Percentiles rank a stretch among this genome's conserved stretches.
These are phyloP conservation scores for Tragelaphus imberbis DNA, from an alignment of 2,113 vertebrate genomes.

Conservation along the genomic window DNA sequence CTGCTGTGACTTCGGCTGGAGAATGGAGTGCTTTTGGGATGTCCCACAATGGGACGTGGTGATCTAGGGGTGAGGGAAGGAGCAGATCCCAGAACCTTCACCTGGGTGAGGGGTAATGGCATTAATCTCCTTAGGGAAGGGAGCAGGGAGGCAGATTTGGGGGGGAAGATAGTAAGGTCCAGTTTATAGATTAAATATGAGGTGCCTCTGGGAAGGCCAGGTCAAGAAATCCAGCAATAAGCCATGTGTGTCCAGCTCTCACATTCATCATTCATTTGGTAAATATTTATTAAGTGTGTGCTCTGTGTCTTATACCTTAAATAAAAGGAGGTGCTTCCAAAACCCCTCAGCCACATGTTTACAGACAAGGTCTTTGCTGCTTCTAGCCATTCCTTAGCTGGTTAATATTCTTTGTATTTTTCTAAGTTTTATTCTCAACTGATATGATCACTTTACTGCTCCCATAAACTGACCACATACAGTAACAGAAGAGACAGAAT, in stretches of 20 bases:
- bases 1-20: background rate
- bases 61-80: background rate
- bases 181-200: background rate
- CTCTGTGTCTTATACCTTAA: background rate
- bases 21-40: background rate
- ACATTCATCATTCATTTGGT: background rate
- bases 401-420: background rate
- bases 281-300: background rate
- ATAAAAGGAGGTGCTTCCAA: background rate
- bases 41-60: background rate
- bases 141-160: background rate
- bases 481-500: background rate
- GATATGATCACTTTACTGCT: background rate
- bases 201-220: background rate
- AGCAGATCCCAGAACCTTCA: background rate
- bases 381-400: background rate
- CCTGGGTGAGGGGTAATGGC: background rate
- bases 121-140: background rate
- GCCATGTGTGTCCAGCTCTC: background rate
- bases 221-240: background rate
- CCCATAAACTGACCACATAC: background rate
- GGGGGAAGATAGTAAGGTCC: background rate
- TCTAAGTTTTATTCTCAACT: background rate
- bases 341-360: background rate
- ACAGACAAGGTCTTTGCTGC: background rate